Evolutionary conservation across 2,113 vertebrate genomes (phyloP), one percentile per base, ranked within the genome.

Genomic region (Panthera leo): DNA sequence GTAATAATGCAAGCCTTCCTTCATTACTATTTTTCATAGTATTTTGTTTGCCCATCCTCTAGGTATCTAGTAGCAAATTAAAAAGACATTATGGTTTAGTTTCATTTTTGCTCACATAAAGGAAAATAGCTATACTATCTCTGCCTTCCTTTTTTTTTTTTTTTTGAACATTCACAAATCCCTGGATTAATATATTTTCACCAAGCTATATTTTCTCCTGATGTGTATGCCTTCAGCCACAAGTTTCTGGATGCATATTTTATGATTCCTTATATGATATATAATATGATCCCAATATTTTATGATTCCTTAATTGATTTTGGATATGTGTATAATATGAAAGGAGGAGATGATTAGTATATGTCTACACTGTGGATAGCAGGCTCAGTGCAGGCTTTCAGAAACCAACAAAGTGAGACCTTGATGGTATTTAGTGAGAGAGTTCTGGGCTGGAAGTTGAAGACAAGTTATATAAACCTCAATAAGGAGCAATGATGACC

Each of bases 161-260:
- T 27, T 16, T 45, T 89, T 91, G 23, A 88, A 71, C 51, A 61
- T 53, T 95, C 25, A 92, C 61, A 98, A 80, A 90, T 91, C 19
- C 18, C 90, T 21, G 31, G 92, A 95, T 94, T 88, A 61, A 51
- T 83, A 71, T 79, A 75, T 95, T 95, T 97, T 95, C 63, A 97
- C 48, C 83, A 84, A 71, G 34, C 31, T 97, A 6, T 25, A n/a
- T 95, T 76, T 92, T 80, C 58, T n/a, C 51, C 48, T 51, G n/a
- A 42, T 73, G 3, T 68, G 0, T 84, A 58, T 93, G 29, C 39
- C 58, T 97, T 91, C 90, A 78, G 36, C 58, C 78, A 73, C 15
- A 93, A 67, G 8, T 93, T 96, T 91, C 76, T 97, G 18, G 73
- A 58, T 89, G 53, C 19, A 16, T 83, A 58, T 68, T 63, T 92